These are phyloP conservation scores for Pelodiscus sinensis DNA, from an alignment of 2,113 vertebrate species.

Conservation along the genomic window DNA sequence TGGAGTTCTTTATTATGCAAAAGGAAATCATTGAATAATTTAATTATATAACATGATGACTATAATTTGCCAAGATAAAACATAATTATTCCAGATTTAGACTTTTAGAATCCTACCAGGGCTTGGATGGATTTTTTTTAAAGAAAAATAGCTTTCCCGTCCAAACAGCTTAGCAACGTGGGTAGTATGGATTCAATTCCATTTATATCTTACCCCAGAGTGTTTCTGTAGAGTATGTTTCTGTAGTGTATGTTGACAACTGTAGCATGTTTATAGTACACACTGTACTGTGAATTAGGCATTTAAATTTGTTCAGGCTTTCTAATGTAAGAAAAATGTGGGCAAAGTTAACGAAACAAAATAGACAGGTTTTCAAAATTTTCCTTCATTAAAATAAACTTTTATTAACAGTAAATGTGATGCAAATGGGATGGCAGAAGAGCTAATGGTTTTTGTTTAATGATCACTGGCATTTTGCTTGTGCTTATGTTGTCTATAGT, in stretches of 20 bases:
- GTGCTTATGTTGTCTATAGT: background rate
- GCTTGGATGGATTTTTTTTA: background rate
- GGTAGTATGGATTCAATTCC: background rate
- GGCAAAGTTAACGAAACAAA: constrained; percentile 72
- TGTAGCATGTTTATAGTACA: constrained; percentile 74
- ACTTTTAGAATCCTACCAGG: constrained; percentile 33
- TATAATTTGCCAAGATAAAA: constrained; percentile 37
- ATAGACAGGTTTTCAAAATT: constrained; percentile 8
- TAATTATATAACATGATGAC: constrained; percentile 32
- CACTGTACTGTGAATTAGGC: constrained; percentile 68
- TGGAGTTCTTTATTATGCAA: constrained; percentile 42
- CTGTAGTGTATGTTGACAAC: constrained; percentile 66
- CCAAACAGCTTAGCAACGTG: background rate
- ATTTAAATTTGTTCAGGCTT: constrained; percentile 64
- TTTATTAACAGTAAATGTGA: background rate
- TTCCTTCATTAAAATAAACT: constrained; percentile 18
- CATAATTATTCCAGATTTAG: constrained; percentile 56
- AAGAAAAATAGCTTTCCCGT: constrained; percentile 23
- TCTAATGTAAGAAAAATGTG: constrained; percentile 79
- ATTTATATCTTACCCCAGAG: background rate
- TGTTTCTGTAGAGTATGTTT: constrained; percentile 68
- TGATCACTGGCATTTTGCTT: background rate
- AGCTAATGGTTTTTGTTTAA: constrained; percentile 26
- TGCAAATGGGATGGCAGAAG: constrained; percentile 34
- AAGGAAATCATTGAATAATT: constrained; percentile 57